phyloP scores from a whole-genome alignment of 2,888 invertebrate genomes.

The Leptothorax acervorum region DNA sequence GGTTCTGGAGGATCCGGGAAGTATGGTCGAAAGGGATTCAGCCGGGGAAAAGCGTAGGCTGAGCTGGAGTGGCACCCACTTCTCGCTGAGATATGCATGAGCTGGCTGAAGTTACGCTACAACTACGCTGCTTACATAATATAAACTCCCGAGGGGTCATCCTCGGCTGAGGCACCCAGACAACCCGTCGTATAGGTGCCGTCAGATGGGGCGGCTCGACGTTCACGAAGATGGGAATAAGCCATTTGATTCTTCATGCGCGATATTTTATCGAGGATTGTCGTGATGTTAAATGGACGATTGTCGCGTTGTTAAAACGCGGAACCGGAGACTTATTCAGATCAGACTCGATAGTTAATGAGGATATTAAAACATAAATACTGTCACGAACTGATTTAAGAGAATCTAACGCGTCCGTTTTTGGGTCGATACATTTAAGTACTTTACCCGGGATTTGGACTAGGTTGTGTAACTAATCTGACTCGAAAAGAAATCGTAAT shows the following conservation, averaged over 20 bases:
- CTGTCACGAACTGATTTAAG: too few species aligned
- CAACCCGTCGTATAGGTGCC: not conserved
- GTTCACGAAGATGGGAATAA: not conserved
- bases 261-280: conserved; percentile 19
- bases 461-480: too few species aligned
- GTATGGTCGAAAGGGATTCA: conserved; percentile 60
- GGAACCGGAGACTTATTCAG: not conserved
- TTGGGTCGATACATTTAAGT: too few species aligned
- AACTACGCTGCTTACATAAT: conserved; percentile 77
- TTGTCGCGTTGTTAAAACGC: not conserved
- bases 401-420: too few species aligned
- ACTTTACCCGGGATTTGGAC: too few species aligned
- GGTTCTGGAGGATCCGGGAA: conserved; percentile 57
- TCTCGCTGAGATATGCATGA: conserved; percentile 72
- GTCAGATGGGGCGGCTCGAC: not conserved
- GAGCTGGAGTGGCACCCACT: conserved; percentile 69
- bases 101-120: conserved; percentile 71
- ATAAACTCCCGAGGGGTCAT: conserved; percentile 76
- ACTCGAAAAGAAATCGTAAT: too few species aligned
- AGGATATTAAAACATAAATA: not conserved
- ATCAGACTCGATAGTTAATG: not conserved
- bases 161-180: conserved; percentile 50
- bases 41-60: conserved; percentile 65
- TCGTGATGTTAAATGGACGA: not conserved
- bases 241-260: conserved; percentile 17